Conservation (phyloP, 1,140 invertebrate species). For the Drosophila suzukii region DNA sequence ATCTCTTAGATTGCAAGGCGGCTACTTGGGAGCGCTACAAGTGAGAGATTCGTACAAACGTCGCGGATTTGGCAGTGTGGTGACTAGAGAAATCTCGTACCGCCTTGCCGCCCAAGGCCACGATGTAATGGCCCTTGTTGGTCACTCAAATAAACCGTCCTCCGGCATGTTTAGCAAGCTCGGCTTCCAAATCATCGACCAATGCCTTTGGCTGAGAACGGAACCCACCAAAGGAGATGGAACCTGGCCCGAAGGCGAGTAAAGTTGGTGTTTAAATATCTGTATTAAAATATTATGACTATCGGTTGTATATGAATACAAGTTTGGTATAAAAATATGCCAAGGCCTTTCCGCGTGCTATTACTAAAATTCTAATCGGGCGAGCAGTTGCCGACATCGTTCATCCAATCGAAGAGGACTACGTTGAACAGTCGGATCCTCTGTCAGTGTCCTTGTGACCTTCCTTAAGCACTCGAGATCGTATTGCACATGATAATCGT, state of each 20-base stretch:
- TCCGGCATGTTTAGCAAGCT: constrained; percentile 76
- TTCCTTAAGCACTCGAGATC: constrained; percentile 61
- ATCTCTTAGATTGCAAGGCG: constrained; percentile 63
- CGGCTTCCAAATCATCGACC: constrained; percentile 73
- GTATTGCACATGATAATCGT: constrained; percentile 61
- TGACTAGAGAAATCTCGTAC: constrained; percentile 68
- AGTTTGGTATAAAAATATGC: constrained; percentile 76
- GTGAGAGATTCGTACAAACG: constrained; percentile 68
- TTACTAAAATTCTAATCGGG: constrained; percentile 21
- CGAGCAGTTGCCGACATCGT: constrained; percentile 31
- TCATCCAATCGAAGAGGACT: constrained; percentile 42
- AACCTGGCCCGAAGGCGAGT: constrained; percentile 62
- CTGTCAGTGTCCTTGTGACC: constrained; percentile 45
- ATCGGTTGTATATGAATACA: constrained; percentile 70
- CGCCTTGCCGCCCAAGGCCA: constrained; percentile 71
- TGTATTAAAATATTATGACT: constrained; percentile 60
- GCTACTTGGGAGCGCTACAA: constrained; percentile 82
- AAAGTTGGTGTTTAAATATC: constrained; percentile 30
- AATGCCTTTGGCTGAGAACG: constrained; percentile 65
- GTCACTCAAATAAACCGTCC: constrained; percentile 63
- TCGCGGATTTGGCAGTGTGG: constrained; percentile 79
- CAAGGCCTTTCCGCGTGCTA: constrained; percentile 14
- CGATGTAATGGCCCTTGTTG: constrained; percentile 78
- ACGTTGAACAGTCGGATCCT: constrained; percentile 54
- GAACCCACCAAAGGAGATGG: constrained; percentile 26